Evolutionary conservation across 2,113 vertebrate genomes (phyloP), one percentile per base, ranked within the genome.

Genomic region (Eulemur rufifrons): DNA sequence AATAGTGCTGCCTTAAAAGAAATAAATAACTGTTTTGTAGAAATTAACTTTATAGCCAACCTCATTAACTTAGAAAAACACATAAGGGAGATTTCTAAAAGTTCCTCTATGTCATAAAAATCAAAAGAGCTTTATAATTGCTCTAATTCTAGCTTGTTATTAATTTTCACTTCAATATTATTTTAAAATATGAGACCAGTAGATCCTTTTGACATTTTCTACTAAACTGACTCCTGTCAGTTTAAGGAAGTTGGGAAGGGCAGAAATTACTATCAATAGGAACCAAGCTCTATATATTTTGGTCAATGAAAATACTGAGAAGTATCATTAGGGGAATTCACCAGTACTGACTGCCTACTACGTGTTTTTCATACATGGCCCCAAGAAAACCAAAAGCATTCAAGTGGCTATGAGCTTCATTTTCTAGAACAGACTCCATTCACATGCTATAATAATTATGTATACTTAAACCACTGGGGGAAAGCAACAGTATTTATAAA

Each of bases 301-400:
- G 84, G 17, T 85, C 47, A 94, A 37, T 89, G 25, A 89, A 94
- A 81, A 92, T 66, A 82, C 18, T 71, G 86, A 86, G 76, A n/a
- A 0, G 9, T 10, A 37, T 27, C 56, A 68, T 71, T 42, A 73
- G 61, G 63, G 29, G 34, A 73, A 54, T 32, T 56, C 34, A 32
- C 66, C 37, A 69, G 13, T n/a, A 85, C 32, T 82, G 45, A 45
- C 10, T 12, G n/a, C 56, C 66, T 71, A 52, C 13, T 59, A 34
- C 27, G 6, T 37, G 71, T 68, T 85, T 64, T 59, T 85, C 63
- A 63, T 17, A 73, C 29, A 7, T 29, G 34, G 29, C 45, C 17
- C 63, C 47, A 4, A 29, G 21, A 59, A 64, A 73, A 85, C 73
- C 56, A 68, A 69, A 56, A 64, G 29, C 7, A 61, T 89, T 50